phyloP scores from a whole-genome alignment of 2,888 invertebrate genomes.

The Eristalinus sepulchralis region DNA sequence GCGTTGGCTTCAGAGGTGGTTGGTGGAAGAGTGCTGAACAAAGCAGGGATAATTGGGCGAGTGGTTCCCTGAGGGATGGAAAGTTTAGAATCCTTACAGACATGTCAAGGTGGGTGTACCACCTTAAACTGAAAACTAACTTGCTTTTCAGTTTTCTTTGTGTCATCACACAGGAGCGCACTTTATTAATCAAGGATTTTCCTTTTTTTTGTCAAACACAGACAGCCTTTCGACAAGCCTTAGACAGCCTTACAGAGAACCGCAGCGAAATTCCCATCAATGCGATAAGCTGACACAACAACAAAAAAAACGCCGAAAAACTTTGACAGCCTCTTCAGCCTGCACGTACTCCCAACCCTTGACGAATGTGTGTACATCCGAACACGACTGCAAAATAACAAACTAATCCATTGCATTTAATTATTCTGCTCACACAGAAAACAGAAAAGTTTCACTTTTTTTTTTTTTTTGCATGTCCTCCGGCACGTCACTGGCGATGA shows the following conservation, averaged over 20 bases:
- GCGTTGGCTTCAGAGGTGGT: not conserved
- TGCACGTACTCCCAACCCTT: not conserved
- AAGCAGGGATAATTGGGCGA: not conserved
- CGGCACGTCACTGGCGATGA: slow-evolving; percentile 29
- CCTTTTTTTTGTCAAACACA: not conserved
- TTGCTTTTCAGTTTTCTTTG: not conserved
- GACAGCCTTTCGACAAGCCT: not conserved
- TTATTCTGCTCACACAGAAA: slow-evolving; percentile 69
- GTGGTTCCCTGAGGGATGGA: not conserved
- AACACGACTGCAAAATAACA: slow-evolving; percentile 63
- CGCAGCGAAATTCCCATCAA: not conserved
- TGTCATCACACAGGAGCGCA: not conserved
- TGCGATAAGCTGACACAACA: not conserved
- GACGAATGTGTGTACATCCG: slow-evolving; percentile 11
- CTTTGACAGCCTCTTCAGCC: not conserved
- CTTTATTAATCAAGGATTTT: not conserved
- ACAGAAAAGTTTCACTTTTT: slow-evolving; percentile 48
- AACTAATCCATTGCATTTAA: slow-evolving; percentile 70
- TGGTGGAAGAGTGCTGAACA: not conserved
- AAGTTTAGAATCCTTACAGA: not conserved
- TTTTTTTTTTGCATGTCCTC: not conserved
- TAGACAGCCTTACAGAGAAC: not conserved
- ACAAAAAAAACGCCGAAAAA: not conserved
- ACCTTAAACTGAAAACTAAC: not conserved
- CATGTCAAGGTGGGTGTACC: not conserved